Evolutionary conservation across 2,888 invertebrate species (phyloP), one percentile per base, ranked within the genome.

Genomic region (Osmoderma eremita): DNA sequence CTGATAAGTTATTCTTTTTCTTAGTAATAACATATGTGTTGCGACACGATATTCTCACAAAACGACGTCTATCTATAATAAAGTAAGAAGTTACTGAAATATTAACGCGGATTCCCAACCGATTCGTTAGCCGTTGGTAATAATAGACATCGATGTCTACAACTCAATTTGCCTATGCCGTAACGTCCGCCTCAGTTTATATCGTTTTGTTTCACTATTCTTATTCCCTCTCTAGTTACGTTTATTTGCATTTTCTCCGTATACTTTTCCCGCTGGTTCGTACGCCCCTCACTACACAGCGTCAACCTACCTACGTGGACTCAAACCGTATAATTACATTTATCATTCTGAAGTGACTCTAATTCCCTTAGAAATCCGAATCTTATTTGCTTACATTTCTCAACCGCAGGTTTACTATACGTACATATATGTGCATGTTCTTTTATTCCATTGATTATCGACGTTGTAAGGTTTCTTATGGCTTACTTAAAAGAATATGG

Each of bases 1-100:
- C 62, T 72, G 69, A 73, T 75, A 71, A 73, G 73, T 72, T 73
- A 73, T 74, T 74, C 74, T 72, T 74, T 74, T 75, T 75, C 75
- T 75, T 74, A 72, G 50, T 49, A 51, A 48, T 38, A 69, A 69
- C 76, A 77, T 70, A 71, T 76, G 76, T 67, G 69, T 42, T 51
- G 45, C 64, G 65, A 69, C 73, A 73, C 73, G 73, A 72, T 73
- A 72, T 73, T 74, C 73, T 73, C 74, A 74, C 72, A 73, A 61
- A 71, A 62, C 63, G 65, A 48, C 36, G 24, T 30, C 58, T 45
- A 67, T 67, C 53, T 54, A 66, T 68, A 66, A 66, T 63, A 63
- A 63, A 54, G 48, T 68, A 70, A 70, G 70, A 70, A 70, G 65
- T 63, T 58, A 65, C 38, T 70, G 53, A 70, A 70, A 64, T 67